phyloP scores from a whole-genome alignment of 2,888 invertebrate species.

The Bombylius major region DNA sequence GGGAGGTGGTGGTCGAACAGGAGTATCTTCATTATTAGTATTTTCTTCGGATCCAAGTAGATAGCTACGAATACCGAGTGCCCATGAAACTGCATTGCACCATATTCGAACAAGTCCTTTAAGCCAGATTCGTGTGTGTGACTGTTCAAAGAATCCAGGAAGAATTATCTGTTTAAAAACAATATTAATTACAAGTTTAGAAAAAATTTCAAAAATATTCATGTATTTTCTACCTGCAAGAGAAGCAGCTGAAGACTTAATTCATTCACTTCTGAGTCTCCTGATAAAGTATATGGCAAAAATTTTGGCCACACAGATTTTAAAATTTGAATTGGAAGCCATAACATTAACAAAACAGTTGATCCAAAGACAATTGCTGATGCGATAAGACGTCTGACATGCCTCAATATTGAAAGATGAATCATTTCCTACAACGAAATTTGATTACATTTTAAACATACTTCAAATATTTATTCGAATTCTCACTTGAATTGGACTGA shows the following conservation, averaged over 20 bases:
- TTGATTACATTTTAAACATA: not conserved
- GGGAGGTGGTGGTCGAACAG: conserved; percentile 26
- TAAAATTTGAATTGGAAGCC: conserved; percentile 84
- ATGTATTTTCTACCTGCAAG: conserved; percentile 49
- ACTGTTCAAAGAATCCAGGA: conserved; percentile 91
- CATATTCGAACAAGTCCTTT: conserved; percentile 78
- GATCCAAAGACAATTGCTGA: conserved; percentile 94
- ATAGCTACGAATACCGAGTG: conserved; percentile 80
- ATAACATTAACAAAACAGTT: conserved; percentile 88
- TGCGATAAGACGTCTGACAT: conserved; percentile 78
- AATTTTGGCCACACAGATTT: conserved; percentile 71
- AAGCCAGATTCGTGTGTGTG: conserved; percentile 88
- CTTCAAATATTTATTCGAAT: not conserved
- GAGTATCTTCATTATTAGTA: conserved; percentile 23
- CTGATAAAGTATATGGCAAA: conserved; percentile 87
- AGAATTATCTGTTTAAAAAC: conserved; percentile 61
- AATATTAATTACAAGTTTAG: not conserved
- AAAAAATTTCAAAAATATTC: not conserved
- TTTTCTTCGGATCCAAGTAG: conserved; percentile 59
- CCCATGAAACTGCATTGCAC: conserved; percentile 74
- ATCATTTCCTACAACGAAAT: conserved; percentile 73
- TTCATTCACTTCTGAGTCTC: conserved; percentile 83
- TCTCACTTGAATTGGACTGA: conserved; percentile 87
- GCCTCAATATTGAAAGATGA: conserved; percentile 83
- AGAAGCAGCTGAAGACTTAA: conserved; percentile 83